Percentiles rank a stretch among this genome's conserved stretches.
phyloP scores from a whole-genome alignment of 2,113 vertebrate genomes.

The Oryzias javanicus region DNA sequence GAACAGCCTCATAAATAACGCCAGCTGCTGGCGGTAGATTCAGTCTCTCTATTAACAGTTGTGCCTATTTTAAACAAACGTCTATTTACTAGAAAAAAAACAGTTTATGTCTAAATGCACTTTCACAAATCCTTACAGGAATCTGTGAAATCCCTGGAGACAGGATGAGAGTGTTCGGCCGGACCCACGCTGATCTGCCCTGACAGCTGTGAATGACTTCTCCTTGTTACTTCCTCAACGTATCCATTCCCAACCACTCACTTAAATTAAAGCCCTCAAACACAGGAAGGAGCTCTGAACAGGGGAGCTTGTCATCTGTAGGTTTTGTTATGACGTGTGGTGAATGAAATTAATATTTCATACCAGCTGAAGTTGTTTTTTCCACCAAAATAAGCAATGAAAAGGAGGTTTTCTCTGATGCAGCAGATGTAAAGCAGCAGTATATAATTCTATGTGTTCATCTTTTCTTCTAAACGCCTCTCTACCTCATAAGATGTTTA shows the following conservation, averaged over 20 bases:
- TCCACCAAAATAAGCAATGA: no score
- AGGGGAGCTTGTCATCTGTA: not conserved
- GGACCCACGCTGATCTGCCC: conserved; percentile 27
- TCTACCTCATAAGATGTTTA: conserved; percentile 3
- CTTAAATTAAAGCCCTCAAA: not conserved
- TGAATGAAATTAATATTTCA: not conserved
- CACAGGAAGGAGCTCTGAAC: not conserved
- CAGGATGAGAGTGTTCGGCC: conserved; percentile 32
- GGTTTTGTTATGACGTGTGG: not conserved
- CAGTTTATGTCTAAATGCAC: conserved; percentile 15
- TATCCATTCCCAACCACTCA: conserved; percentile 9
- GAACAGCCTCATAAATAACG: not conserved
- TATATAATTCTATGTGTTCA: conserved; percentile 22
- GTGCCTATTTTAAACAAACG: conserved; percentile 13
- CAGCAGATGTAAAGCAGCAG: not conserved
- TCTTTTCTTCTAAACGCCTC: conserved; percentile 23
- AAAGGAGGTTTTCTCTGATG: no score
- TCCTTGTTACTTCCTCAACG: conserved; percentile 21
- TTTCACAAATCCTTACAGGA: conserved; percentile 19
- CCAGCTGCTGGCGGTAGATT: not conserved
- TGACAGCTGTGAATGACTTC: conserved; percentile 43
- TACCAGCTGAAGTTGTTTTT: not conserved
- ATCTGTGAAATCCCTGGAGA: conserved; percentile 36
- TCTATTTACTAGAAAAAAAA: not conserved
- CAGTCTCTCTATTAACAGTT: not conserved